Evolutionary conservation across 2,888 invertebrate species (phyloP), one percentile per base, ranked within the genome.

Genomic region (Microctonus brassicae): DNA sequence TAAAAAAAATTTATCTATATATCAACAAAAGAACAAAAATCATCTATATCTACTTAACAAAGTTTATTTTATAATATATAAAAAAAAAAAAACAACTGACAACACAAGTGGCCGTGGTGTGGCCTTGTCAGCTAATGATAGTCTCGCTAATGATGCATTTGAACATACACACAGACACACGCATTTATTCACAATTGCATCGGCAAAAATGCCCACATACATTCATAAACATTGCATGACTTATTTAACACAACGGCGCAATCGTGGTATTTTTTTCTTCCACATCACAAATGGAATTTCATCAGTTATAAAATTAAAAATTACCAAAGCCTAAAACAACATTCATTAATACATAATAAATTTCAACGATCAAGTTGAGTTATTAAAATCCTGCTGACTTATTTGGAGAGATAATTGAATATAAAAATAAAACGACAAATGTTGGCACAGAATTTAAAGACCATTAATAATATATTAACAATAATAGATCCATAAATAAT

Each of bases 121-220:
- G 86, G 84, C 86, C 86, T 85, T 85, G 85, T 75, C 82, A 83
- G 83, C 86, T 87, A 87, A 87, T 87, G 86, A 87, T 86, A 86
- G 86, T 87, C 83, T 76, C 82, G 84, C 85, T 87, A 87, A 87
- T 86, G 85, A 86, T 84, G 84, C 85, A 83, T 83, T 79, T 76
- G 73, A 78, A 78, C 81, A 81, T 80, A 77, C 79, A 79, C 79
- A 74, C 80, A 78, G 74, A 74, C 73, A 70, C 73, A 60, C 33
- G 52, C 52, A 75, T 78, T 75, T 69, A 10, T 66, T 42, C 24
- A 36, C 64, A 34, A 47, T n/a, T n/a, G n/a, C n/a, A n/a, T n/a
- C n/a, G n/a, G n/a, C n/a, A n/a, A n/a, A n/a, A n/a, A n/a, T n/a
- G n/a, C n/a, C n/a, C n/a, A n/a, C n/a, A n/a, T n/a, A n/a, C n/a